Evolutionary conservation across 2,888 invertebrate genomes (phyloP).

Genomic region (Polydrusus pterygomalis): DNA sequence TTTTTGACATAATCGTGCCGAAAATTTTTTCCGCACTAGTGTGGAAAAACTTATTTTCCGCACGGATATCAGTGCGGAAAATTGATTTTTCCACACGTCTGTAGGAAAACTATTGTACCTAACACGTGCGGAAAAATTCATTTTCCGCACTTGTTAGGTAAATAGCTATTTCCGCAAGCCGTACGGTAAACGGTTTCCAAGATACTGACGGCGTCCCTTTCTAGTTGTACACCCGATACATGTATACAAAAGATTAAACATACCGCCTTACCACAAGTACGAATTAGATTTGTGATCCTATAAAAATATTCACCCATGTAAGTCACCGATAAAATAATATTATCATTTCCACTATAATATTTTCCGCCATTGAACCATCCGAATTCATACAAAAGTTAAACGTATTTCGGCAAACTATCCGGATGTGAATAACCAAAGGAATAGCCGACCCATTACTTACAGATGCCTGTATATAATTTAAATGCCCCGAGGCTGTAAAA

Average conservation of each 20-base stretch:
- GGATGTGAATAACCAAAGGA: background rate
- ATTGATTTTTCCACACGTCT: no score
- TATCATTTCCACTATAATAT: conserved; percentile 21
- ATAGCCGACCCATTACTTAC: background rate
- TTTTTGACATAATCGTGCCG: no score
- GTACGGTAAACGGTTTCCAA: no score
- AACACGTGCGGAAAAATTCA: no score
- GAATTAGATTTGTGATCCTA: conserved; percentile 4
- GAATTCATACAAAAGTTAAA: conserved; percentile 24
- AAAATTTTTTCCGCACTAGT: no score
- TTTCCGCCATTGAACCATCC: conserved; percentile 3
- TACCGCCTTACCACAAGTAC: background rate
- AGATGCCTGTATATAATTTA: conserved; percentile 51
- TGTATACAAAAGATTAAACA: background rate
- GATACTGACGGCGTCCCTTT: no score
- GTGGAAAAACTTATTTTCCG: no score
- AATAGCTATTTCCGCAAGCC: no score
- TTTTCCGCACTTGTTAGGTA: no score
- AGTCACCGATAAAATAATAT: conserved; percentile 18
- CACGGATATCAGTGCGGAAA: no score
- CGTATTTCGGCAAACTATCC: background rate
- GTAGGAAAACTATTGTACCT: no score
- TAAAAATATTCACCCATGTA: conserved; percentile 10
- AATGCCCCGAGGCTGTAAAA: conserved; percentile 65
- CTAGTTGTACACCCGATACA: no score